Conservation (phyloP, 2,113 vertebrate genomes). For the Glareola pratincola region DNA sequence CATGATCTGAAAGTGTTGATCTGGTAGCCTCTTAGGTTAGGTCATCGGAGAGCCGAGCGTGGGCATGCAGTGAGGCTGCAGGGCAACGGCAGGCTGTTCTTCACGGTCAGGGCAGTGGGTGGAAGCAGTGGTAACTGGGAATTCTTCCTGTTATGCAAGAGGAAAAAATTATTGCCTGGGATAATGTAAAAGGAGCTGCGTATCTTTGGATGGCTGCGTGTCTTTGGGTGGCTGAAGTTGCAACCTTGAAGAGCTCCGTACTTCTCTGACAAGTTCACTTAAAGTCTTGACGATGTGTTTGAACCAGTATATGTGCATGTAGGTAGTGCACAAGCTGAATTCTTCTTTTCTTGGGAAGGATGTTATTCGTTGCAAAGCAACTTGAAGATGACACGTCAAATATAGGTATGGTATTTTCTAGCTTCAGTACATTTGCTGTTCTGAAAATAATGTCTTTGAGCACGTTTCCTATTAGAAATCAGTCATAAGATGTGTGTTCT, state of each 20-base stretch:
- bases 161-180: background rate
- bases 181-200: background rate
- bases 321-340: background rate
- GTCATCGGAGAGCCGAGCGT: accelerated
- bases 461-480: background rate
- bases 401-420: constrained; percentile 20
- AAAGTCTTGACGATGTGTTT: background rate
- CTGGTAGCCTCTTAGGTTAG: background rate
- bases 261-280: background rate
- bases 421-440: background rate
- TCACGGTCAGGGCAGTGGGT: background rate
- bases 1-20: background rate
- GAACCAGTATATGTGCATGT: accelerated
- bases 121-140: background rate
- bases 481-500: background rate
- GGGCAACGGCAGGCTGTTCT: background rate
- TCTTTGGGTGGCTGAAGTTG: background rate
- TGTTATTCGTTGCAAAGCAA: background rate
- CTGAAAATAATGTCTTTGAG: background rate
- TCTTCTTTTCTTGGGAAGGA: background rate
- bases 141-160: background rate
- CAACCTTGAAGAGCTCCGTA: accelerated
- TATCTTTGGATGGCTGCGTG: background rate
- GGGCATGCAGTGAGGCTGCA: background rate
- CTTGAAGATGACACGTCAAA: background rate